phyloP scores from a whole-genome alignment of 2,888 invertebrate species.

The Drosophila merina region DNA sequence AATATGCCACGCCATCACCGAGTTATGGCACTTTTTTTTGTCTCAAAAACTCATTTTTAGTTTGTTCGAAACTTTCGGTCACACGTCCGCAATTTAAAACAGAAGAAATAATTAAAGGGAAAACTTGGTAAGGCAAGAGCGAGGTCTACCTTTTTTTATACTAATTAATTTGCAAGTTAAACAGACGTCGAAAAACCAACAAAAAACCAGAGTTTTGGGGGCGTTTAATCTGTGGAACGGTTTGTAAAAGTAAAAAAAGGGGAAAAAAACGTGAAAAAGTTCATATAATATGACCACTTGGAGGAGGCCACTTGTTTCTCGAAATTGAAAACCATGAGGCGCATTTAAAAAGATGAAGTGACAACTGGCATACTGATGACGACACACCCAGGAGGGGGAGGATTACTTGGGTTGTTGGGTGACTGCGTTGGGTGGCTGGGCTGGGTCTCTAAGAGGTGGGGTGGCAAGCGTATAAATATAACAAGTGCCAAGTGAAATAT shows the following conservation, averaged over 20 bases:
- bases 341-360: conserved; percentile 65
- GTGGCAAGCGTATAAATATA: conserved; percentile 71
- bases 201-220: background rate
- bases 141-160: background rate
- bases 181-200: background rate
- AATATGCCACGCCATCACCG: background rate
- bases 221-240: background rate
- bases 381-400: conserved; percentile 26
- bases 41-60: background rate
- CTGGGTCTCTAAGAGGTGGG: conserved; percentile 13
- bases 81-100: background rate
- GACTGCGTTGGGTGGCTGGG: background rate
- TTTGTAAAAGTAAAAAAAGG: background rate
- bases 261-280: background rate
- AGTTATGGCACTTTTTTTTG: conserved; percentile 1
- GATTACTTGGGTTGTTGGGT: background rate
- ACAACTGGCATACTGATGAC: conserved; percentile 59
- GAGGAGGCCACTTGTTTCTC: conserved; percentile 48
- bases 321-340: conserved; percentile 56
- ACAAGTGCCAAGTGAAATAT: conserved; percentile 77
- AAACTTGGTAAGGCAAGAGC: background rate
- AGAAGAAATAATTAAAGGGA: background rate
- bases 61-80: background rate
- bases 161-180: too few species aligned
- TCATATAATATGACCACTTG: conserved; percentile 47